Evolutionary conservation across 2,797 vertebrate genomes (phyloP).

Genomic region (Pempheris klunzingeri): DNA sequence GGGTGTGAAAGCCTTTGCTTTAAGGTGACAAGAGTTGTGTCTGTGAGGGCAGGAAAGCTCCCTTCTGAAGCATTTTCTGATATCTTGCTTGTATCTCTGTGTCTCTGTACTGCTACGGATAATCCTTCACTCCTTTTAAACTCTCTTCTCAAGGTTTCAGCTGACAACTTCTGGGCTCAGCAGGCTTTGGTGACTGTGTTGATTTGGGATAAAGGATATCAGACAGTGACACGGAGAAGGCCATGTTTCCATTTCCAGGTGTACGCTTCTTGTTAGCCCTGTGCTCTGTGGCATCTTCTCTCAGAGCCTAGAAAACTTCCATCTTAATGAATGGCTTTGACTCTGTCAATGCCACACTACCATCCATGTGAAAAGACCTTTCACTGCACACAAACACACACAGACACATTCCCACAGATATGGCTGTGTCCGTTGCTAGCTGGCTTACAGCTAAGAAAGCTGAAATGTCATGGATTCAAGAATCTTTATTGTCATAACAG

Average conservation of each 20-base stretch:
- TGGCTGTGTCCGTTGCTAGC: no score
- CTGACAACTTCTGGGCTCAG: slow-evolving; percentile 30
- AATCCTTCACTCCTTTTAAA: slow-evolving; percentile 47
- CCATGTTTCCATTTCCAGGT: slow-evolving; percentile 27
- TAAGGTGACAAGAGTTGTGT: slow-evolving; percentile 26
- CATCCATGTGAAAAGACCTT: slow-evolving; percentile 7
- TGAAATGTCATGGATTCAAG: no score
- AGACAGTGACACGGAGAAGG: slow-evolving; percentile 37
- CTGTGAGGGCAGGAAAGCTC: slow-evolving; percentile 13
- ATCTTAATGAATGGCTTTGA: slow-evolving; percentile 17
- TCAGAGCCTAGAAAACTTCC: background rate
- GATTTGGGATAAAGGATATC: slow-evolving; percentile 44
- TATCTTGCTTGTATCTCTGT: slow-evolving; percentile 42
- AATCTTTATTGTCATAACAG: no score
- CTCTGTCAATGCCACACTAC: background rate
- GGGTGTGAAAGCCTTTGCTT: slow-evolving; percentile 36
- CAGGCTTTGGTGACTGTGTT: slow-evolving; percentile 40
- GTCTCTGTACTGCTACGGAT: slow-evolving; percentile 34
- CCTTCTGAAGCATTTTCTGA: slow-evolving; percentile 27
- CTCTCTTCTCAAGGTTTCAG: slow-evolving; percentile 34
- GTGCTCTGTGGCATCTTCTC: slow-evolving; percentile 12
- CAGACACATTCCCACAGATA: no score
- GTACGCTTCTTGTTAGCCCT: slow-evolving; percentile 32
- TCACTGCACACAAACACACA: no score
- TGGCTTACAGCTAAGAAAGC: no score